phyloP scores from a whole-genome alignment of 2,888 invertebrate genomes.

The Epinotia ramella region DNA sequence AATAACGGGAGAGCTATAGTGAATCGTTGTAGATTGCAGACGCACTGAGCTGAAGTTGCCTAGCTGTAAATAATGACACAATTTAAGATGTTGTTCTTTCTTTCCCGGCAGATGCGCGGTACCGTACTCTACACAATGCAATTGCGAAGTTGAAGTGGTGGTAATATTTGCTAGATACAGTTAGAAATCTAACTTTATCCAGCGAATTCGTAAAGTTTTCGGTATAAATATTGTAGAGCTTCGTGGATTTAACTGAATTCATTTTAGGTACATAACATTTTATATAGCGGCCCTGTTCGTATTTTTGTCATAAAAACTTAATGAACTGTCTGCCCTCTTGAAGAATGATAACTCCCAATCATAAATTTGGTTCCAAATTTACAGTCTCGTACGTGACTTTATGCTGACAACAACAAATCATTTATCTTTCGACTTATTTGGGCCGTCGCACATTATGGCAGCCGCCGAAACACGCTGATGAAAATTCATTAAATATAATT shows the following conservation, averaged over 20 bases:
- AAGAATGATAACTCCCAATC: slow-evolving; percentile 29
- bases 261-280: neutral
- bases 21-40: slow-evolving; percentile 79
- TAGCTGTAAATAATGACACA: slow-evolving; percentile 83
- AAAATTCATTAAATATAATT: slow-evolving; percentile 38
- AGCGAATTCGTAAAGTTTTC: neutral
- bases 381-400: slow-evolving; percentile 38
- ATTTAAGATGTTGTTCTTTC: slow-evolving; percentile 70
- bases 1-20: slow-evolving; percentile 77
- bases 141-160: slow-evolving; percentile 28
- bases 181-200: slow-evolving; percentile 7
- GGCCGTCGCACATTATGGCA: slow-evolving; percentile 31
- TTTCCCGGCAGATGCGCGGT: slow-evolving; percentile 59
- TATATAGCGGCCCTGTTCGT: neutral
- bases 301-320: slow-evolving; percentile 23
- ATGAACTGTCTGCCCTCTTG: slow-evolving; percentile 29
- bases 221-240: no score
- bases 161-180: slow-evolving; percentile 28
- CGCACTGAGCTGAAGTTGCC: slow-evolving; percentile 71
- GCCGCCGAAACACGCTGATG: slow-evolving; percentile 34
- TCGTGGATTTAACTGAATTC: neutral
- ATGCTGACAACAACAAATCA: slow-evolving; percentile 39
- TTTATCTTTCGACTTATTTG: slow-evolving; percentile 43
- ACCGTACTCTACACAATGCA: slow-evolving; percentile 47
- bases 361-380: slow-evolving; percentile 35